phyloP scores from a whole-genome alignment of 2,888 invertebrate genomes.

The Notodonta ziczac region DNA sequence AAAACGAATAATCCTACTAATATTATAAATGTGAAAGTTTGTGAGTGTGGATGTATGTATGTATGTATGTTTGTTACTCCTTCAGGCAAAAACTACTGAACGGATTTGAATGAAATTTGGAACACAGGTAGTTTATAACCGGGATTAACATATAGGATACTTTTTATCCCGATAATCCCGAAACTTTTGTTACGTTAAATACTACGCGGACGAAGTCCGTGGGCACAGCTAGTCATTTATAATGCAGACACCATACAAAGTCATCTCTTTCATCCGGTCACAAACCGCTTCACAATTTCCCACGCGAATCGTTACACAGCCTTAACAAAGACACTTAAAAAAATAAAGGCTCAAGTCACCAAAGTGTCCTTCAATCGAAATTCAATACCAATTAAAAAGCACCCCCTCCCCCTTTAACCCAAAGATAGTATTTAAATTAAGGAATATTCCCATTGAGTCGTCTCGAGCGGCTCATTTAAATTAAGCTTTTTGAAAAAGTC shows the following conservation, averaged over 20 bases:
- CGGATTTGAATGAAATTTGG: no score
- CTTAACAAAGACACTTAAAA: constrained; percentile 44
- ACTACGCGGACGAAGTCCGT: no score
- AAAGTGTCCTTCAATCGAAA: constrained; percentile 74
- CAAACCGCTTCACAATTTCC: constrained; percentile 12
- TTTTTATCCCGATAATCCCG: no score
- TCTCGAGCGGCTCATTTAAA: constrained; percentile 81
- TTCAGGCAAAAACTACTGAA: no score
- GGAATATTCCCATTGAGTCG: constrained; percentile 80
- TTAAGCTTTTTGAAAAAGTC: constrained; percentile 84
- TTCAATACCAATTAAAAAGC: constrained; percentile 82
- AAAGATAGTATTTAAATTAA: constrained; percentile 82
- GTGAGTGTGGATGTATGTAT: no score
- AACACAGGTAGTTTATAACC: no score
- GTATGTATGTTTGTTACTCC: no score
- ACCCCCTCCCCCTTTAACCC: constrained; percentile 60
- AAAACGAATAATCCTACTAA: no score
- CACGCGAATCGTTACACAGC: constrained; percentile 19
- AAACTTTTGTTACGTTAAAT: no score
- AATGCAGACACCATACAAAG: background rate
- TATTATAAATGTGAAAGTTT: no score
- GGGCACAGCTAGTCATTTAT: no score
- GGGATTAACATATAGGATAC: no score
- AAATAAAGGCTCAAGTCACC: constrained; percentile 43
- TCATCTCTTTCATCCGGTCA: background rate